Conservation (phyloP, 1,140 invertebrate genomes). For the Sarcophaga peregrina region DNA sequence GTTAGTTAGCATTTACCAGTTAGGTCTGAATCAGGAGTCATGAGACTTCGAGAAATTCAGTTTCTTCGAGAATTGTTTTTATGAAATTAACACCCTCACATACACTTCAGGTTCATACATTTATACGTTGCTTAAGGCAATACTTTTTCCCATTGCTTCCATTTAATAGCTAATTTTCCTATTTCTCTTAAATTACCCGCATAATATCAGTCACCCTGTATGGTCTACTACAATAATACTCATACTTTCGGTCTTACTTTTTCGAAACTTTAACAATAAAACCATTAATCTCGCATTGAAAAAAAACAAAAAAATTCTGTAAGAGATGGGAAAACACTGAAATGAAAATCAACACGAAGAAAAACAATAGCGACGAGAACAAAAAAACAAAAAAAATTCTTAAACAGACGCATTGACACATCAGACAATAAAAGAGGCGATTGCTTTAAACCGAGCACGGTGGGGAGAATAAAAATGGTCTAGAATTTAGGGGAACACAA, state of each 20-base stretch:
- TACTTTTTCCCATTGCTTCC: background rate
- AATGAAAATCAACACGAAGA: background rate
- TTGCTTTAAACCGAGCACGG: background rate
- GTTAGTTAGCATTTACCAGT: too few species aligned
- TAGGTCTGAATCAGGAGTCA: too few species aligned
- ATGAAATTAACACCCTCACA: too few species aligned
- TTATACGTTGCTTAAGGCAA: too few species aligned
- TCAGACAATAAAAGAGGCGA: slow-evolving; percentile 30
- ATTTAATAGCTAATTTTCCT: background rate
- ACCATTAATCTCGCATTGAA: slow-evolving; percentile 38
- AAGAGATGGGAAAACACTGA: background rate
- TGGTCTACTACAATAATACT: background rate
- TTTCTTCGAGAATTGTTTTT: too few species aligned
- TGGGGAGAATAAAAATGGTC: background rate
- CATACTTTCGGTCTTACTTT: background rate
- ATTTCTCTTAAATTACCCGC: background rate
- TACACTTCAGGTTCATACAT: too few species aligned
- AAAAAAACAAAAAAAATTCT: slow-evolving; percentile 17
- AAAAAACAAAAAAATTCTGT: slow-evolving; percentile 31
- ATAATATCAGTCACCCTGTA: background rate
- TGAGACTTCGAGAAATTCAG: too few species aligned
- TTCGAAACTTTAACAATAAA: slow-evolving; percentile 35
- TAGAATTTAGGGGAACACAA: background rate
- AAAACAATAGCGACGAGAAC: too few species aligned
- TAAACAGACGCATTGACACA: slow-evolving; percentile 32